Evolutionary conservation across 2,888 invertebrate genomes (phyloP), one percentile per base, ranked within the genome.

Genomic region (Leptodirus hochenwartii): DNA sequence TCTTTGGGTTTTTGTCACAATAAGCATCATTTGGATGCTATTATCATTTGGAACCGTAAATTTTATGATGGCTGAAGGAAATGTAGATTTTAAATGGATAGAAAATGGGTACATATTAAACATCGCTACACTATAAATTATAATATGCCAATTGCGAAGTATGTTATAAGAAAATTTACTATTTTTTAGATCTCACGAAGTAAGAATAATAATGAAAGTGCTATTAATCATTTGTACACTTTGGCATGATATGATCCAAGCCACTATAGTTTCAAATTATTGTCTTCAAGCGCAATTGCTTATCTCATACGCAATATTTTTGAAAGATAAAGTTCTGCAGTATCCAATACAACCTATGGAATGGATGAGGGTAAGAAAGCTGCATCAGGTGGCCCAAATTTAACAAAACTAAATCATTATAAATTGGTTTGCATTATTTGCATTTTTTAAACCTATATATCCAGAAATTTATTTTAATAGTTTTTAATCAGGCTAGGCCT

Each of bases 241-340:
- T 34, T 70, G 72, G 53, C 81, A 82, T 46, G 81, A 84, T 49
- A 69, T 79, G 53, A 71, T 82, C 31, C 80, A 82, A 53, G 76
- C 78, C n/a, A 74, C 80, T 3, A 69, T 82, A 30, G 68, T 82
- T 38, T 74, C 77, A 16, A 81, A 77, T 51, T 84, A 82, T 51
- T 80, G 80, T 43, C 61, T 84, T 13, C 81, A 84, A 57, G 79
- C 77, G 27, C 78, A 81, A 50, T 56, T 84, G 31, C 49, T 84
- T 37, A 70, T 73, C 35, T 71, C 75, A 1, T 80, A 80, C 46
- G 60, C 82, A 27, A 64, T 69, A 43, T 76, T 77, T 44, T 54
- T 82, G 15, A 68, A 69, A 40, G 72, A 71, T 29, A 72, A 79
- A 40, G 52, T 82, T 24, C 54, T 79, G 4, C 76, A 80, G 47